Conservation (phyloP, 2,113 vertebrate genomes). For the Zootoca vivipara region DNA sequence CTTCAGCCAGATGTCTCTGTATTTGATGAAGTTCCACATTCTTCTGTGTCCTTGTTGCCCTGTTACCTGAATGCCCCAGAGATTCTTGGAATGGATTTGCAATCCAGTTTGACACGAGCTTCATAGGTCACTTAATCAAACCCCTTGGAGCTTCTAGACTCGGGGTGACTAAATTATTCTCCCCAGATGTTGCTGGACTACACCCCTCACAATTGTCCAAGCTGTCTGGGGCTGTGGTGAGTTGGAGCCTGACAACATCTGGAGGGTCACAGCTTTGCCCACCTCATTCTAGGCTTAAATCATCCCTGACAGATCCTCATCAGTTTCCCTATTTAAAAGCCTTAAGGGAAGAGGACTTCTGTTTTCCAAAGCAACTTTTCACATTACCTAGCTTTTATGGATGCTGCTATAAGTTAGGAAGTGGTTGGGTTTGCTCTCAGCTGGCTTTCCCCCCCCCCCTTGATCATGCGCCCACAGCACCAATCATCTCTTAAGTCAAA, state of each 20-base stretch:
- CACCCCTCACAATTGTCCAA: no score
- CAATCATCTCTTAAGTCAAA: not conserved
- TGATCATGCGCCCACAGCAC: not conserved
- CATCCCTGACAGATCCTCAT: not conserved
- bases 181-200: no score
- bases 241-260: no score
- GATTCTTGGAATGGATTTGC: not conserved
- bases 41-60: not conserved
- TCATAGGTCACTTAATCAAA: constrained; percentile 24
- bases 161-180: no score
- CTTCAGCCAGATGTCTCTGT: not conserved
- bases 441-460: not conserved
- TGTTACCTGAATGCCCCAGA: not conserved
- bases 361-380: not conserved
- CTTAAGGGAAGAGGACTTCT: not conserved
- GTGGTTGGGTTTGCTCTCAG: not conserved
- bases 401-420: not conserved
- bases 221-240: no score
- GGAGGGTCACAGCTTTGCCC: no score
- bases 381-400: not conserved
- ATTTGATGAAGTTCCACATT: not conserved
- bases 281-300: not conserved
- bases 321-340: not conserved
- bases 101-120: constrained; percentile 1
- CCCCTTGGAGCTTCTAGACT: not conserved